A percentile compares a stretch with the other conserved stretches of the same genome.
Conservation (phyloP, 2,888 invertebrate species). For the Tenthredo livida region DNA sequence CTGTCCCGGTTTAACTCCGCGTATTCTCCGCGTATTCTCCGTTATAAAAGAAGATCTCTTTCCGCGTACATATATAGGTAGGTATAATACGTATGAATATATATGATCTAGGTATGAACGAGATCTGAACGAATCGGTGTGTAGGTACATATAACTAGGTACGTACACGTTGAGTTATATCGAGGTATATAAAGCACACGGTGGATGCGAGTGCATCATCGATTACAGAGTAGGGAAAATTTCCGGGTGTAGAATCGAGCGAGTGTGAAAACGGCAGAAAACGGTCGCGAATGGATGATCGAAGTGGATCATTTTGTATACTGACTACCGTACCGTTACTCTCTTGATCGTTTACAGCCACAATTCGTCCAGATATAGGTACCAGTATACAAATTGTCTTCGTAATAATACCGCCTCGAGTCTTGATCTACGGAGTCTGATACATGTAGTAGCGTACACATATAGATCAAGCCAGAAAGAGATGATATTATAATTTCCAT, state of each 20-base stretch:
- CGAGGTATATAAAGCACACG: too few species aligned
- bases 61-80: neutral
- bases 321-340: constrained; percentile 31
- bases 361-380: neutral
- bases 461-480: neutral
- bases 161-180: neutral
- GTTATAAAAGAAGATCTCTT: constrained; percentile 10
- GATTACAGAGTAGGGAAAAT: neutral
- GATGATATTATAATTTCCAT: neutral
- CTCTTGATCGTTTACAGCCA: constrained; percentile 3
- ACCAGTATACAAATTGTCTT: constrained; percentile 23
- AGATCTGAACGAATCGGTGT: neutral
- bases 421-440: too few species aligned
- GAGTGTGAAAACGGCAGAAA: constrained; percentile 31
- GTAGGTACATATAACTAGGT: neutral
- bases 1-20: neutral
- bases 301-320: constrained; percentile 11
- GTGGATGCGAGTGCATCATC: too few species aligned
- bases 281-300: neutral
- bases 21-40: constrained; percentile 30
- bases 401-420: constrained; percentile 15
- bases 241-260: neutral
- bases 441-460: neutral
- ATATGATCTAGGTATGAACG: neutral
- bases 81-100: neutral